These are phyloP conservation scores for Diplodus sargus DNA, from an alignment of 2,797 vertebrate species.

Conservation along the genomic window DNA sequence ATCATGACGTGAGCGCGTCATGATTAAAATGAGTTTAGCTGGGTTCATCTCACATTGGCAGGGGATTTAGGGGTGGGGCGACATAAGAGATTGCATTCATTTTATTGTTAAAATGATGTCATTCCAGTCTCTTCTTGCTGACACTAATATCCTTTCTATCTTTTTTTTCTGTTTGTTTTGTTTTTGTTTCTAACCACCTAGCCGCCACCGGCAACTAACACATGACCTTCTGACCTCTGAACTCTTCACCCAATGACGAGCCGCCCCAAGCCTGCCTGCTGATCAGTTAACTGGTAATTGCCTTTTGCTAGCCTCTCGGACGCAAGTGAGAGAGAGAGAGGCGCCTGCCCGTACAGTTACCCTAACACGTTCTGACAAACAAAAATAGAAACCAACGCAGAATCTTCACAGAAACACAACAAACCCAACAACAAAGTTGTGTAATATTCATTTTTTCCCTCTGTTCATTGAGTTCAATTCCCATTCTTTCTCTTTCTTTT, in stretches of 20 bases:
- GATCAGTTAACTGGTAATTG: slow-evolving; percentile 99
- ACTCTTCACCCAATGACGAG: slow-evolving; percentile 99
- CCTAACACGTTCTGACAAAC: slow-evolving; percentile 90
- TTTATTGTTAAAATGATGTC: slow-evolving; percentile 91
- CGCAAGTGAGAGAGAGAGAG: slow-evolving; percentile 84
- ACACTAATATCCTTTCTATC: slow-evolving; percentile 99
- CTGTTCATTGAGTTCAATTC: slow-evolving; percentile 82
- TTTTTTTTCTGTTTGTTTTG: slow-evolving; percentile 95
- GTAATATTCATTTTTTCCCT: slow-evolving; percentile 87
- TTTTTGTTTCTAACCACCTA: slow-evolving; percentile 99
- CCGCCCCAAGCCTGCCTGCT: slow-evolving; percentile 99
- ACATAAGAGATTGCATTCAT: slow-evolving; percentile 86
- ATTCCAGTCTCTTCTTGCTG: slow-evolving; percentile 95
- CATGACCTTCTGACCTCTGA: slow-evolving; percentile 99
- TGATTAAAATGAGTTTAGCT: slow-evolving; percentile 77
- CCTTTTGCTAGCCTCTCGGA: slow-evolving; percentile 99
- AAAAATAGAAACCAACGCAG: slow-evolving; percentile 72
- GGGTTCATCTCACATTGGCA: slow-evolving; percentile 74
- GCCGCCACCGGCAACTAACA: slow-evolving; percentile 99
- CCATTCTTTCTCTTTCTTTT: slow-evolving; percentile 86
- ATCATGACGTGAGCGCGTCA: slow-evolving; percentile 73
- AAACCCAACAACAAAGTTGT: slow-evolving; percentile 84
- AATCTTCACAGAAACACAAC: slow-evolving; percentile 84
- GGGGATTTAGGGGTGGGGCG: slow-evolving; percentile 55
- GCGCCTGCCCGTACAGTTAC: slow-evolving; percentile 92